A percentile compares a stretch with the other conserved stretches of the same genome.
Conservation (phyloP, 2,113 vertebrate species). For the Acrocephalus arundinaceus region DNA sequence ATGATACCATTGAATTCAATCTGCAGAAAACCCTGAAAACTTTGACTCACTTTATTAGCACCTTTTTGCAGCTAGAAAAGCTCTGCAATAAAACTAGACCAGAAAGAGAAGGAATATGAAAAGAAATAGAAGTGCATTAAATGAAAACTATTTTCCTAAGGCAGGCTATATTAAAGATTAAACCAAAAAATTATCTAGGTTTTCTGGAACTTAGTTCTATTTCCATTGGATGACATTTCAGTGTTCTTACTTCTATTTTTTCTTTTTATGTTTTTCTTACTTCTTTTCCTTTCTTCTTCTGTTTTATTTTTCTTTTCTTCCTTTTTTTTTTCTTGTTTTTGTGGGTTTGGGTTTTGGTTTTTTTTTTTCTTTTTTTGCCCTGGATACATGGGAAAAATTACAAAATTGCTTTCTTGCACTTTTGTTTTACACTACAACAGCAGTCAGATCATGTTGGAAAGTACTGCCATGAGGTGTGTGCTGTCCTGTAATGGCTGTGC, state of each 20-base stretch:
- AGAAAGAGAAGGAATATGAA: background rate
- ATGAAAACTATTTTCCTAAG: background rate
- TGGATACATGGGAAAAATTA: background rate
- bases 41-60: background rate
- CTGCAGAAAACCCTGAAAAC: background rate
- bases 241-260: background rate
- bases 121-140: background rate
- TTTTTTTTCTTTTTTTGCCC: rapidly evolving
- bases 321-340: no score
- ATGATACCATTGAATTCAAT: background rate
- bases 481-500: background rate
- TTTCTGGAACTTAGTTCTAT: background rate
- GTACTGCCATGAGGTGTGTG: rapidly evolving
- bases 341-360: no score
- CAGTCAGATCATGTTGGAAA: background rate
- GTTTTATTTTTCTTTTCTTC: no score
- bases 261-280: rapidly evolving
- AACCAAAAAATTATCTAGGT: background rate
- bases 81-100: background rate
- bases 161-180: background rate
- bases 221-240: background rate
- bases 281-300: rapidly evolving
- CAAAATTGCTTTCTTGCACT: background rate
- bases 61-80: background rate
- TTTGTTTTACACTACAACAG: background rate